A percentile compares a stretch with the other conserved stretches of the same genome.
Conservation (phyloP, 2,888 invertebrate species). For the Polydrusus pterygomalis region DNA sequence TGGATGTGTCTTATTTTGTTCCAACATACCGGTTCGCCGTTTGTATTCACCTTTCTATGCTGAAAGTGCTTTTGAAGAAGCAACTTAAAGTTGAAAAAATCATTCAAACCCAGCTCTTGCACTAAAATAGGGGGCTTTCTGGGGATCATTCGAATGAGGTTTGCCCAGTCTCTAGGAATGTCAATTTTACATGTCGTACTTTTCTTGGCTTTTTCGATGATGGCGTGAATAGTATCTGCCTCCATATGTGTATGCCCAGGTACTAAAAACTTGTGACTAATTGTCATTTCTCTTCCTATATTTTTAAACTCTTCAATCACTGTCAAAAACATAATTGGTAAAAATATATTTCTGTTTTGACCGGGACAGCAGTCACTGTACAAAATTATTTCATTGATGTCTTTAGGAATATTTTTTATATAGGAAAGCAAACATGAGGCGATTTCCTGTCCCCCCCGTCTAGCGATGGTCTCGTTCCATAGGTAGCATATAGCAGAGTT, state of each 20-base stretch:
- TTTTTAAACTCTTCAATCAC: not conserved
- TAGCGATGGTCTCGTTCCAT: not conserved
- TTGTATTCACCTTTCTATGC: not conserved
- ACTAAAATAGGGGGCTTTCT: not conserved
- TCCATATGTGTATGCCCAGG: not conserved
- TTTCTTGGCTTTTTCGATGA: not conserved
- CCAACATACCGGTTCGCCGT: not conserved
- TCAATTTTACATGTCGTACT: not conserved
- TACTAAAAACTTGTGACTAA: not conserved
- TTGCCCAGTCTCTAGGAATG: not conserved
- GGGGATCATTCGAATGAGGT: too few relatives aligned
- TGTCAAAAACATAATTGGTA: not conserved
- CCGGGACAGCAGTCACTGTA: constrained; percentile 1
- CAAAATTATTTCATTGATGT: not conserved
- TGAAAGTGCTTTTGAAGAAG: not conserved
- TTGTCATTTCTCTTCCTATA: not conserved
- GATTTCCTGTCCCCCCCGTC: constrained; percentile 1
- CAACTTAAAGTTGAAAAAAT: not conserved
- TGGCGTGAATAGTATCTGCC: not conserved
- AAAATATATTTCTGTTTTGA: not conserved
- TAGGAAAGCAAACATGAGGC: not conserved
- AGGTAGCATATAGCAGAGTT: not conserved
- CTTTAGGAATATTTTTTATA: not conserved
- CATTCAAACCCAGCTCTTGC: not conserved
- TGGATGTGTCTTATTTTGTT: not conserved